Conservation (phyloP, 2,113 vertebrate species). For the Anoura caudifer region DNA sequence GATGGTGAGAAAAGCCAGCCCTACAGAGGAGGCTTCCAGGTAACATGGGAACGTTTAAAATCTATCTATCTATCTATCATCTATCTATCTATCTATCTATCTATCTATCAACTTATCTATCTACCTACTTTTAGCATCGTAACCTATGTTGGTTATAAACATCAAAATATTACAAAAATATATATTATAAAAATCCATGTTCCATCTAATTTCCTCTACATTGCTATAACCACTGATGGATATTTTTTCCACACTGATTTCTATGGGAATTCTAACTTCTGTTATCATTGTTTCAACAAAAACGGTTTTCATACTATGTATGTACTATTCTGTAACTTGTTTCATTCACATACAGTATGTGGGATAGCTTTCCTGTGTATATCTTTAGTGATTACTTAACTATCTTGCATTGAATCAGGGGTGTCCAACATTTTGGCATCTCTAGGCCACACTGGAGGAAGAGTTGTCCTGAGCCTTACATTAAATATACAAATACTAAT, state of each 20-base stretch:
- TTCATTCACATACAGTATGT: background rate
- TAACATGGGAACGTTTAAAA: background rate
- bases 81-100: background rate
- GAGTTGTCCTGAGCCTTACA: no score
- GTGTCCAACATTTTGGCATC: no score
- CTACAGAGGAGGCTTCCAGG: background rate
- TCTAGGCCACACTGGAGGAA: no score
- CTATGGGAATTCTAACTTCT: background rate
- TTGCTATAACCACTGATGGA: background rate
- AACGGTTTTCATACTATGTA: background rate
- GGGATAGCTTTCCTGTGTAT: background rate
- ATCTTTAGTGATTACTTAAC: background rate
- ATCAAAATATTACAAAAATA: background rate
- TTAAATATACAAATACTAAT: no score
- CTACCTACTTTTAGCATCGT: background rate
- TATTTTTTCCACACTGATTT: background rate
- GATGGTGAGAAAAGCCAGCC: background rate
- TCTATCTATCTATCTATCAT: background rate
- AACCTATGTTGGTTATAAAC: background rate
- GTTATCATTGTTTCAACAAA: background rate
- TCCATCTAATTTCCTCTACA: background rate
- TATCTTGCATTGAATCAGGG: background rate
- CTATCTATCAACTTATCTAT: background rate
- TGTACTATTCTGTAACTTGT: background rate
- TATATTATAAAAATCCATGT: background rate